Base-by-base conservation (phyloP, 2,888 invertebrate genomes). In the Harmothoe impar region DNA sequence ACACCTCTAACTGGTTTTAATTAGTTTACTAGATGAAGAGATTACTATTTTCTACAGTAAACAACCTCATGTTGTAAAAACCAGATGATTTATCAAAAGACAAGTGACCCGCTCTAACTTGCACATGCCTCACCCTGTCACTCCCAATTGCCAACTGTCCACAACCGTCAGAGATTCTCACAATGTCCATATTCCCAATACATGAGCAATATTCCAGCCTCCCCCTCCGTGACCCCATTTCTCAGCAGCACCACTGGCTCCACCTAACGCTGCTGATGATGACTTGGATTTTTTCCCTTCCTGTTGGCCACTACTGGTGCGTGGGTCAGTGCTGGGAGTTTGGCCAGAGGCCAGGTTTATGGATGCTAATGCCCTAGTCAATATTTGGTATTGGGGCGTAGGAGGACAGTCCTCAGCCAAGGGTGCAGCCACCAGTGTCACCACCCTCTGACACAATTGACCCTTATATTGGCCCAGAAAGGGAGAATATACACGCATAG, bases 311-410 rank as follows among this genome's bases (percentile, higher is more conserved):
- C 35, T 20, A 35, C 20, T 33, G 81, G 81, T 43, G 35, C 62
- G n/a, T n/a, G 62, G 62, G 62, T 62, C 20, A 62, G 62, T 15
- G n/a, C 62, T 62, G 62, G 15, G 62, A 33, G 43, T 81, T 81
- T 81, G 81, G 81, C 81, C 81, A 12, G 15, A 10, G 81, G 81
- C 81, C 81, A 81, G 81, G 35, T 81, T 81, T 81, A 81, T 81
- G 25, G 81, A 81, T 81, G 81, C 81, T 81, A 81, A 81, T 81
- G 81, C 81, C n/a, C 35, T 15, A 35, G 81, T 81, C 81, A 81
- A 81, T 81, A 81, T 81, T 81, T 33, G 81, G 35, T 81, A 81
- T 81, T 81, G 43, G 43, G 81, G 81, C 15, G 43, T 43, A 81
- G 81, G 43, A 81, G 81, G 43, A 81, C 35, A 23, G 81, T 81